Evolutionary conservation across 2,797 vertebrate species (phyloP).

Genomic region (Chelon labrosus): DNA sequence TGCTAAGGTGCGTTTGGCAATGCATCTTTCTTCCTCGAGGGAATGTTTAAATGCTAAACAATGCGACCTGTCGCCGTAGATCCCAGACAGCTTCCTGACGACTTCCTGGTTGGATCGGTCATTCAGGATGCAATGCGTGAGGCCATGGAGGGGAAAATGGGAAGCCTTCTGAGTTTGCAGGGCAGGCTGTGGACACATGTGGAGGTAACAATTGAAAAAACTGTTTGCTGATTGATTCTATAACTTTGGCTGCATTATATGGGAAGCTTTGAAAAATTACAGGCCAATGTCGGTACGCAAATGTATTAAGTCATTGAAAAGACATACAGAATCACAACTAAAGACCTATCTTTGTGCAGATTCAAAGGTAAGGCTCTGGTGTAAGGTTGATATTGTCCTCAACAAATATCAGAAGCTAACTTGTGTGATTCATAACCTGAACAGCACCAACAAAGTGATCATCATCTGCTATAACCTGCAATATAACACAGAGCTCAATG

Average conservation of each 20-base stretch:
- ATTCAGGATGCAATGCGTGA: slow-evolving; percentile 27
- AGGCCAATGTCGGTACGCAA: neutral
- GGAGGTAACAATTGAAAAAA: too few species aligned
- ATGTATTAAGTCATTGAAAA: neutral
- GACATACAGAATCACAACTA: too few species aligned
- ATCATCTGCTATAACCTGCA: slow-evolving; percentile 6
- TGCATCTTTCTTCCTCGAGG: slow-evolving; percentile 56
- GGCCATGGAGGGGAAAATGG: slow-evolving; percentile 6
- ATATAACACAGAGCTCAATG: slow-evolving; percentile 23
- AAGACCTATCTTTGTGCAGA: too few species aligned
- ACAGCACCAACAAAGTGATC: slow-evolving; percentile 12
- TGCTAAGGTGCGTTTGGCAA: slow-evolving; percentile 59
- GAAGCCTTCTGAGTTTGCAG: slow-evolving; percentile 10
- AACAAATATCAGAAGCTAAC: slow-evolving; percentile 16
- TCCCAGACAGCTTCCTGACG: slow-evolving; percentile 47
- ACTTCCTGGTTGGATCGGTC: slow-evolving; percentile 54
- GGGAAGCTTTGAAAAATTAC: neutral
- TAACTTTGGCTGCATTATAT: neutral
- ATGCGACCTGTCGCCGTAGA: slow-evolving; percentile 53
- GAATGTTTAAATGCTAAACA: slow-evolving; percentile 77
- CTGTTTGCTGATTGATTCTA: neutral
- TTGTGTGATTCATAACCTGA: slow-evolving; percentile 1
- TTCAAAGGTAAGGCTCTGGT: too few species aligned
- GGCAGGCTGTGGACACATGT: neutral
- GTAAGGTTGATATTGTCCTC: neutral